Conservation (phyloP, 1,140 invertebrate genomes). For the Antheraea pernyi region DNA sequence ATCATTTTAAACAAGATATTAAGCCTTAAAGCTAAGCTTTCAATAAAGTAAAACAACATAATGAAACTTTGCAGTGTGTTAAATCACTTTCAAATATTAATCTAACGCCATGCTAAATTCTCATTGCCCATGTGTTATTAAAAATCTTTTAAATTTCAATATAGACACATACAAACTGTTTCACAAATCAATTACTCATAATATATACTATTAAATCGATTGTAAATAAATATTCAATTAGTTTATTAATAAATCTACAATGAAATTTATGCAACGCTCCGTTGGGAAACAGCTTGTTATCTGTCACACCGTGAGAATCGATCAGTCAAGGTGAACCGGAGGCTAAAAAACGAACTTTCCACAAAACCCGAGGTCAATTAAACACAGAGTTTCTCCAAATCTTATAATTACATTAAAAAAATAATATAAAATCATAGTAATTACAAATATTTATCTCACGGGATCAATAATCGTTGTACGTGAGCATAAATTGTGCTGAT, state of each 20-base stretch:
- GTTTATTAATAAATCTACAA: slow-evolving; percentile 9
- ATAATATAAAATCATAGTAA: neutral
- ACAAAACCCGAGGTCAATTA: slow-evolving; percentile 54
- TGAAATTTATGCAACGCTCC: slow-evolving; percentile 13
- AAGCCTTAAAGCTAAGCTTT: too few species aligned
- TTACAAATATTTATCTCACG: neutral
- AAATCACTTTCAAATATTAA: too few species aligned
- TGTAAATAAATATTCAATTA: neutral
- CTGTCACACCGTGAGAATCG: slow-evolving; percentile 58
- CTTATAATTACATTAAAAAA: slow-evolving; percentile 44
- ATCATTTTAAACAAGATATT: too few species aligned
- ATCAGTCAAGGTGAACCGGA: slow-evolving; percentile 65
- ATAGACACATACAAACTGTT: too few species aligned
- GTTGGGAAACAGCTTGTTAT: slow-evolving; percentile 21
- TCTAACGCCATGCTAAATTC: too few species aligned
- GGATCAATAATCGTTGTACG: slow-evolving; percentile 1
- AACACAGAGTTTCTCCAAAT: slow-evolving; percentile 57
- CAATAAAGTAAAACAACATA: too few species aligned
- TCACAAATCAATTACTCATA: too few species aligned
- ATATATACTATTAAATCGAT: neutral
- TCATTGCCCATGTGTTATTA: neutral
- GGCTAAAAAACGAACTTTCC: slow-evolving; percentile 65
- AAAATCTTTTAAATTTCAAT: neutral
- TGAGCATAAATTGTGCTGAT: slow-evolving; percentile 13
- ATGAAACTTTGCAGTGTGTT: too few species aligned